These are phyloP conservation scores for Numida meleagris DNA, from an alignment of 2,113 vertebrate genomes.

Conservation along the genomic window DNA sequence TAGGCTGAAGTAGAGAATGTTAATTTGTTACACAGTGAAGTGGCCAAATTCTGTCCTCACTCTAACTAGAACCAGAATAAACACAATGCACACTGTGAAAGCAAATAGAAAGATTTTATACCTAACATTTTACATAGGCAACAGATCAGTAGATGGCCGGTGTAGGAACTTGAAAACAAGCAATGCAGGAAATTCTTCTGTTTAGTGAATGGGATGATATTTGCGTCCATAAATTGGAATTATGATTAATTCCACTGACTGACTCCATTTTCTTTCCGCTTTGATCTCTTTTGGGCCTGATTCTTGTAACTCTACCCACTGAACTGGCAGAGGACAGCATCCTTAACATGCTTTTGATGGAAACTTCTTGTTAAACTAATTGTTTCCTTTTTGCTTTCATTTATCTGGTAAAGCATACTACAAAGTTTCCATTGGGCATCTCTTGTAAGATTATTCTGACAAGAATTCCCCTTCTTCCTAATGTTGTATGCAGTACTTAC, in stretches of 20 bases:
- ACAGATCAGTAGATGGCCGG: background rate
- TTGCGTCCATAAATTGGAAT: background rate
- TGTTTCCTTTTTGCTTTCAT: background rate
- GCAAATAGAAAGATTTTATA: background rate
- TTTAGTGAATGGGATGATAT: background rate
- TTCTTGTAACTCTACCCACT: background rate
- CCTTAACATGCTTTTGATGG: background rate
- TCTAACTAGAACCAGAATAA: background rate
- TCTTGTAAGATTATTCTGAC: background rate
- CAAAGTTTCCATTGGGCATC: background rate
- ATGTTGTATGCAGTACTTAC: background rate
- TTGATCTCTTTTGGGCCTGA: background rate
- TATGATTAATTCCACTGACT: background rate
- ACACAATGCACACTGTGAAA: background rate
- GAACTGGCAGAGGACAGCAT: background rate
- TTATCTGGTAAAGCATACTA: background rate
- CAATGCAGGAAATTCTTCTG: background rate
- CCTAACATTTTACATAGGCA: background rate
- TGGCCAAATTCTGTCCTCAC: background rate
- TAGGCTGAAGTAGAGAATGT: background rate
- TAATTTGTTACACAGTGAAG: background rate
- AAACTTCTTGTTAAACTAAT: background rate
- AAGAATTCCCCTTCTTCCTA: background rate
- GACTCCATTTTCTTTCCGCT: background rate
- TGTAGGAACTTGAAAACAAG: background rate